phyloP scores from a whole-genome alignment of 2,797 vertebrate species.

The Acridotheres tristis region DNA sequence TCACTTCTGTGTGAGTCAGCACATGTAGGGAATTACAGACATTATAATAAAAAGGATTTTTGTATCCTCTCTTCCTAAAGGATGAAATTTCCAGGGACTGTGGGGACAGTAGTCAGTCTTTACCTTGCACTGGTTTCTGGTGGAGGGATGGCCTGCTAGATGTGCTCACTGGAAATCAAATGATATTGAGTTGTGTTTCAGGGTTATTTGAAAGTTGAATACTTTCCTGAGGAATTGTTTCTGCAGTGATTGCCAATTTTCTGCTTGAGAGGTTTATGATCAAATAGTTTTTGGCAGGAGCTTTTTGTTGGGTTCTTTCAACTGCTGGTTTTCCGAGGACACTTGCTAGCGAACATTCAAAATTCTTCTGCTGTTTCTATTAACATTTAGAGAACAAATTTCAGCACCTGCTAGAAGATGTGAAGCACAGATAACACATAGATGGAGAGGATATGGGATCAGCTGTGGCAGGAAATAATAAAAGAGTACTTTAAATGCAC shows the following conservation, averaged over 20 bases:
- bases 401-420: conserved; percentile 53
- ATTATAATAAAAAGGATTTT: neutral
- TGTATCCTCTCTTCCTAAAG: neutral
- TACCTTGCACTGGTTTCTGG: neutral
- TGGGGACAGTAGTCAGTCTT: neutral
- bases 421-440: conserved; percentile 44
- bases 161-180: conserved; percentile 55
- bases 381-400: conserved; percentile 72
- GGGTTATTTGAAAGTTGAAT: conserved; percentile 79
- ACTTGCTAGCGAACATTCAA: conserved; percentile 47
- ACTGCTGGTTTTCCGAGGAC: conserved; percentile 37
- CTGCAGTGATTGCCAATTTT: conserved; percentile 79
- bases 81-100: neutral
- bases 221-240: conserved; percentile 77
- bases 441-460: conserved; percentile 39
- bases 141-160: neutral
- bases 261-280: conserved; percentile 81
- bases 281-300: conserved; percentile 66
- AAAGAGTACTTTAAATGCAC: conserved; percentile 21
- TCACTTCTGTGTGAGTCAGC: neutral
- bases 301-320: conserved; percentile 68
- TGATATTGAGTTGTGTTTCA: conserved; percentile 58
- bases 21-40: neutral
- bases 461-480: conserved; percentile 60
- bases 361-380: conserved; percentile 56